Percentiles rank a stretch among this genome's conserved stretches.
Conservation (phyloP, 2,797 vertebrate genomes). For the Nothura maculosa region DNA sequence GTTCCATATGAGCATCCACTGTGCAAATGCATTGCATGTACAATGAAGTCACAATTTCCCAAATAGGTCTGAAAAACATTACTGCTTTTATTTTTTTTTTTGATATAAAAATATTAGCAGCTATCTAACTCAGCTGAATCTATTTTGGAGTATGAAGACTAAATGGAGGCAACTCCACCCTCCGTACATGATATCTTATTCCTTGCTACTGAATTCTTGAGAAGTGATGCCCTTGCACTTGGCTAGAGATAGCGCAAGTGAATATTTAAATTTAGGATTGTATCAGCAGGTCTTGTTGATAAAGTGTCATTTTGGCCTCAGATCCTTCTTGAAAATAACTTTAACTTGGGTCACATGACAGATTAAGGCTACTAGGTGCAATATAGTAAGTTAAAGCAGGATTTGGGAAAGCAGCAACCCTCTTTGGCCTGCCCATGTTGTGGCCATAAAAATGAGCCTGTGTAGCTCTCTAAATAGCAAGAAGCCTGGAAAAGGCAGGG, state of each 20-base stretch:
- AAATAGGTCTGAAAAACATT: background rate
- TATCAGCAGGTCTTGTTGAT: background rate
- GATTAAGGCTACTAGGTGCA: too few species aligned
- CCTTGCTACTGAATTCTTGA: background rate
- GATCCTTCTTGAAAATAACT: too few species aligned
- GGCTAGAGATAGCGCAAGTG: background rate
- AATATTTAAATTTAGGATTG: background rate
- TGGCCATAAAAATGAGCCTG: background rate
- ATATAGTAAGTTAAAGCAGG: too few species aligned
- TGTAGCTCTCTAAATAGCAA: background rate
- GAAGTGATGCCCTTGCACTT: background rate
- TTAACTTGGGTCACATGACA: too few species aligned
- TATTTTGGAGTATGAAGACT: background rate
- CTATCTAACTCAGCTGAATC: background rate
- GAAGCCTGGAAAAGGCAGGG: background rate
- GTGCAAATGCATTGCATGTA: background rate
- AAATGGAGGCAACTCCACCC: background rate
- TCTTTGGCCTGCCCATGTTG: fast-evolving
- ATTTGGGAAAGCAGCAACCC: too few species aligned
- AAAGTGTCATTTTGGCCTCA: background rate
- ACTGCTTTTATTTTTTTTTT: background rate
- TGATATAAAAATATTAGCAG: background rate
- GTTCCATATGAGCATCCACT: background rate
- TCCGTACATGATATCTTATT: too few species aligned
- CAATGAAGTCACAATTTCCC: background rate